Evolutionary conservation across 2,113 vertebrate species (phyloP).

Genomic region (Copsychus sechellarum): DNA sequence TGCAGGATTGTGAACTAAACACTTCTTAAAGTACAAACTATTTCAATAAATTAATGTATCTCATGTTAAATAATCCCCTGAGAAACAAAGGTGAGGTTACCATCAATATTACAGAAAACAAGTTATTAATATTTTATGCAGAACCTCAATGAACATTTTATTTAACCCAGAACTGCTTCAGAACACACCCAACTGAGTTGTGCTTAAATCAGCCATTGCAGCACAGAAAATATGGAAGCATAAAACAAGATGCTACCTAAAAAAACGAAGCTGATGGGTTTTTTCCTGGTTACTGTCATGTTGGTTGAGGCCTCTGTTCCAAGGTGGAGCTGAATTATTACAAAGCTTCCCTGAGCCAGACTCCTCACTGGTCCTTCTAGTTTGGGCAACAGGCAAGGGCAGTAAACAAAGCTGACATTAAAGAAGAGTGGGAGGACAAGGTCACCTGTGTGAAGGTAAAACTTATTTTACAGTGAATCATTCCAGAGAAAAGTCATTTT

Average conservation of each 20-base stretch:
- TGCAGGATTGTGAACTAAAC: not conserved
- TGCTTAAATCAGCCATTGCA: not conserved
- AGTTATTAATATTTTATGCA: not conserved
- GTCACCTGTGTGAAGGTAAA: not conserved
- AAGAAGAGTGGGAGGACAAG: not conserved
- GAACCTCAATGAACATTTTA: not conserved
- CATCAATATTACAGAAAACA: not conserved
- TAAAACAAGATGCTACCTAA: not conserved
- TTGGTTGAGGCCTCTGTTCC: not conserved
- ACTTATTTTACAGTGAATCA: conserved; percentile 30
- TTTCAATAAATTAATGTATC: not conserved
- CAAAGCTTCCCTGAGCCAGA: not conserved
- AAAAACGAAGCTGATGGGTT: rapidly evolving
- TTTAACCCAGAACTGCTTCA: not conserved
- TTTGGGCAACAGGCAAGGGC: not conserved
- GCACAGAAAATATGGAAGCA: not conserved
- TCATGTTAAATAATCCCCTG: not conserved
- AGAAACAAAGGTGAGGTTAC: not conserved
- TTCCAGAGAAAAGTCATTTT: not conserved
- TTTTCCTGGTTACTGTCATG: not conserved
- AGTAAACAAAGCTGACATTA: not conserved
- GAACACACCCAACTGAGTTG: not conserved
- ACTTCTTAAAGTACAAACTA: not conserved
- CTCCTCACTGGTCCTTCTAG: conserved; percentile 25
- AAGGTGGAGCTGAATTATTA: conserved; percentile 10